Evolutionary conservation across 2,797 vertebrate genomes (phyloP).

Genomic region (Oophaga sylvatica): DNA sequence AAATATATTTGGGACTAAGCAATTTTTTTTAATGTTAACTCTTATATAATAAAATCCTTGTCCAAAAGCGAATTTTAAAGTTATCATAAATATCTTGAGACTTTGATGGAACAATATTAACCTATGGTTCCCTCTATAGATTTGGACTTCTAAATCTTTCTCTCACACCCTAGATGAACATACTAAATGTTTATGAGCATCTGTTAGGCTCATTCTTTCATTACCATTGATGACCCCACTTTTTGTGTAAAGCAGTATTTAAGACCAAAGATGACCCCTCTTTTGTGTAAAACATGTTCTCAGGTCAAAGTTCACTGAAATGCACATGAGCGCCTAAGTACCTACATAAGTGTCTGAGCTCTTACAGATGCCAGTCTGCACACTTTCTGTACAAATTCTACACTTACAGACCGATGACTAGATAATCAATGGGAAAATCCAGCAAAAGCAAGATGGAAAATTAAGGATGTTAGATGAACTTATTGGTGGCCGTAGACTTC

Average conservation of each 20-base stretch:
- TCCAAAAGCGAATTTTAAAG: conserved; percentile 5
- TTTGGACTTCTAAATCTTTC: not conserved
- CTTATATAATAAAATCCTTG: conserved; percentile 30
- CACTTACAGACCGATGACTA: not conserved
- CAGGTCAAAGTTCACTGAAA: conserved; percentile 2
- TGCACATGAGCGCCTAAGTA: not conserved
- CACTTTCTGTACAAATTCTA: not conserved
- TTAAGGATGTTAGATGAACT: not conserved
- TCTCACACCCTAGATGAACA: not conserved
- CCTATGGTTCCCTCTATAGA: not conserved
- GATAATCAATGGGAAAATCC: not conserved
- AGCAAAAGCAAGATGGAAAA: not conserved
- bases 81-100: conserved; percentile 28
- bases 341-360: not conserved
- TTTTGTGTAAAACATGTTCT: not conserved
- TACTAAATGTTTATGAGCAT: not conserved
- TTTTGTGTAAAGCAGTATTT: not conserved
- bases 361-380: not conserved
- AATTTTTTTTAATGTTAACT: not conserved
- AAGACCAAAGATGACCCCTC: not conserved
- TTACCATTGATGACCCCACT: not conserved
- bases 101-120: not conserved
- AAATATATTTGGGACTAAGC: not conserved
- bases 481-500: not conserved
- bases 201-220: not conserved